A percentile compares a stretch with the other conserved stretches of the same genome.
These are phyloP conservation scores for Nicator chloris DNA, from an alignment of 2,113 vertebrate genomes.

Conservation along the genomic window DNA sequence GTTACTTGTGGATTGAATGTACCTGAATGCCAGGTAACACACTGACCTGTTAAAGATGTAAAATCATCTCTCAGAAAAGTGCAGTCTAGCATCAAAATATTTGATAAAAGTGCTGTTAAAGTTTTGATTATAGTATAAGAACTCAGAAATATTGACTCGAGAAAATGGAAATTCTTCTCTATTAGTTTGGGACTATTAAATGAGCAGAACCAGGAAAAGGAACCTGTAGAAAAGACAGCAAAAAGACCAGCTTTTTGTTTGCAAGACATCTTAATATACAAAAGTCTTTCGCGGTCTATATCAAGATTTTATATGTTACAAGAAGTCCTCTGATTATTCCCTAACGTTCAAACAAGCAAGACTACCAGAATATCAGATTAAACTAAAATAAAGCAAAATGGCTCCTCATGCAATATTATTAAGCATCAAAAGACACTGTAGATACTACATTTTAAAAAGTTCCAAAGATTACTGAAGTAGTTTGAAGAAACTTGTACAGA, in stretches of 20 bases:
- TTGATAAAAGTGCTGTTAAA: not conserved
- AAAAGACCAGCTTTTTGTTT: not conserved
- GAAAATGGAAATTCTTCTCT: not conserved
- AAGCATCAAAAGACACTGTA: not conserved
- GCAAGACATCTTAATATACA: not conserved
- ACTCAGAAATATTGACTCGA: not conserved
- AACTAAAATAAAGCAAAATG: not conserved
- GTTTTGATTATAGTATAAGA: not conserved
- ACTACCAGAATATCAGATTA: not conserved
- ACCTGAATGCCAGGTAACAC: not conserved
- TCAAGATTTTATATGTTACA: not conserved
- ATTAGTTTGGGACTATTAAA: not conserved
- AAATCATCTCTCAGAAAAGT: not conserved
- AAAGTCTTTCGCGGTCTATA: not conserved
- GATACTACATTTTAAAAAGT: not conserved
- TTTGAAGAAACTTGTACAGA: not conserved
- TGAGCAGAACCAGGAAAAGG: not conserved
- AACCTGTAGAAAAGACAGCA: no score
- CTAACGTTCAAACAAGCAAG: not conserved
- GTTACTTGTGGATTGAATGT: not conserved
- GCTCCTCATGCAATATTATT: not conserved
- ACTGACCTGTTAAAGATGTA: not conserved
- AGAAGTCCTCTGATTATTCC: not conserved
- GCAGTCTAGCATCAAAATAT: not conserved
- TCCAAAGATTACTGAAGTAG: not conserved